Conservation (phyloP, 2,113 vertebrate species). For the Tilapia sparmanii region DNA sequence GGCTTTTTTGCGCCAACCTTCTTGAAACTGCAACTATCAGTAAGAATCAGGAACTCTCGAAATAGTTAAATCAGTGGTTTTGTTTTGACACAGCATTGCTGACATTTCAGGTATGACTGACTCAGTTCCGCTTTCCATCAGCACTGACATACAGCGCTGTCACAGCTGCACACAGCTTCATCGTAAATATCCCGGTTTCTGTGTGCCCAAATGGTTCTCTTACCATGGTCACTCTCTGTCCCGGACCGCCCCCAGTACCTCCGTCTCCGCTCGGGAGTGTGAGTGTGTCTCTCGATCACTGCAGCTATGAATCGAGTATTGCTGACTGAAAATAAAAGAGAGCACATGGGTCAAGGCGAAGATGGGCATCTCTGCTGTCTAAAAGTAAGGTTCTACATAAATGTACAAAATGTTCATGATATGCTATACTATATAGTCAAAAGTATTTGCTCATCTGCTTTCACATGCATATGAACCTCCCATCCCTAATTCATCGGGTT, state of each 20-base stretch:
- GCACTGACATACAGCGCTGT: not conserved
- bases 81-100: not conserved
- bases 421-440: not conserved
- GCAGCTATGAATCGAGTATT: slow-evolving; percentile 97
- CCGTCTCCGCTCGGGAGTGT: slow-evolving; percentile 90
- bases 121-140: not conserved
- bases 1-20: not conserved
- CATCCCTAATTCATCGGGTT: not conserved
- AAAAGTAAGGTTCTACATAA: not conserved
- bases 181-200: not conserved
- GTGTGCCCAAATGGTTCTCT: slow-evolving; percentile 8
- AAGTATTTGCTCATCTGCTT: not conserved
- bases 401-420: not conserved
- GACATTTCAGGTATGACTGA: not conserved
- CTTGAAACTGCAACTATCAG: not conserved
- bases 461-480: not conserved
- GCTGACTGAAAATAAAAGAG: slow-evolving; percentile 76
- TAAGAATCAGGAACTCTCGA: not conserved
- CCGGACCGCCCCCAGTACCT: slow-evolving; percentile 97
- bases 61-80: not conserved
- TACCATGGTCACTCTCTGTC: slow-evolving; percentile 97
- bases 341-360: not conserved
- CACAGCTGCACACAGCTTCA: not conserved
- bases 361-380: not conserved
- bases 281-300: slow-evolving; percentile 92